Conservation (phyloP, 2,113 vertebrate genomes). For the Meriones unguiculatus region DNA sequence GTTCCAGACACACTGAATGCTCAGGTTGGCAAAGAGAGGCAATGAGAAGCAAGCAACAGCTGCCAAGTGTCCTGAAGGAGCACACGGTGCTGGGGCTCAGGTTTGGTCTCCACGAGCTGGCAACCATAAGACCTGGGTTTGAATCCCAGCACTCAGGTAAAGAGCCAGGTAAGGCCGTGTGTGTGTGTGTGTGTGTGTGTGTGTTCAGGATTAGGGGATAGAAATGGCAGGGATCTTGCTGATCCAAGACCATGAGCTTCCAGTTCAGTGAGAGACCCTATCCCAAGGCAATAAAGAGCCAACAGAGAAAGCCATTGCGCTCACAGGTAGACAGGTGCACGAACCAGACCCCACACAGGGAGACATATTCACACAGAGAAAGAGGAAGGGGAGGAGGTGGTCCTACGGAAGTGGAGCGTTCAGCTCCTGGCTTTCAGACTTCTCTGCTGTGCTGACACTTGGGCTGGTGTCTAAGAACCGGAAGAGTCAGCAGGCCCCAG, state of each 20-base stretch:
- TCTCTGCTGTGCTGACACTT: not conserved
- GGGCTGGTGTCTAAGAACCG: slow-evolving; percentile 14
- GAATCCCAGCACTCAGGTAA: not conserved
- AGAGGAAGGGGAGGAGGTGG: not conserved
- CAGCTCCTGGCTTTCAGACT: slow-evolving; percentile 22
- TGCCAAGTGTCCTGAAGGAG: not conserved
- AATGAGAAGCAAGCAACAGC: not conserved
- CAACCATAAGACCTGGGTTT: not conserved
- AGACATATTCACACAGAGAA: not conserved
- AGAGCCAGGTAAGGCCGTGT: not conserved
- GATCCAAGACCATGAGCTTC: not conserved
- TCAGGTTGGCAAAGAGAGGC: not conserved
- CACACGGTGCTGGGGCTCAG: not conserved
- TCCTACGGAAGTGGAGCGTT: not conserved
- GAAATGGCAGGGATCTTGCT: not conserved
- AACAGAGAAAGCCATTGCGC: not conserved
- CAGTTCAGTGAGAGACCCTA: not conserved
- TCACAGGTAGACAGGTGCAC: not conserved
- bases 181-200: not conserved
- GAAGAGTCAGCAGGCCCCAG: not conserved
- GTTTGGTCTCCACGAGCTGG: not conserved
- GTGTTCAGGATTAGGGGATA: not conserved
- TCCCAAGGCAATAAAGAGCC: not conserved
- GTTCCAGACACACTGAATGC: not conserved
- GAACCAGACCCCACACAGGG: not conserved